These are phyloP conservation scores for Bambusicola thoracicus DNA, from an alignment of 2,113 vertebrate species.

Conservation along the genomic window DNA sequence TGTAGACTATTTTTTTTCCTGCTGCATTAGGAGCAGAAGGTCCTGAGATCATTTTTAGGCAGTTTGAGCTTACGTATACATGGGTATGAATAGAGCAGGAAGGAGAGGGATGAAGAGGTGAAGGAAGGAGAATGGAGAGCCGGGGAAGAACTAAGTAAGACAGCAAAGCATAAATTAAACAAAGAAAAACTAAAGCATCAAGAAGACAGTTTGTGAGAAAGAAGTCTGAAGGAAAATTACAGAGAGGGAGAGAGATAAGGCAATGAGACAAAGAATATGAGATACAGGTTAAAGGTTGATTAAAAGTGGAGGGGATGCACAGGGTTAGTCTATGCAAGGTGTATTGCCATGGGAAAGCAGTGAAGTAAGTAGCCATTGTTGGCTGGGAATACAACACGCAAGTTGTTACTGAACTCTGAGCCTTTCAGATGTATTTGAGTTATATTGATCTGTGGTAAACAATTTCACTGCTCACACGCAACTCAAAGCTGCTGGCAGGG, in stretches of 20 bases:
- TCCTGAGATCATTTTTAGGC: conserved; percentile 20
- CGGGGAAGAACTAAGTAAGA: not conserved
- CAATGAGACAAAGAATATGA: not conserved
- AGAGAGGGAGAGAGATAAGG: not conserved
- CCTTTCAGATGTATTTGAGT: not conserved
- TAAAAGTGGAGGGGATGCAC: not conserved
- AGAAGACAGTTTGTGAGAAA: not conserved
- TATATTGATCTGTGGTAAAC: conserved; percentile 5
- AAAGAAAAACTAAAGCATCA: not conserved
- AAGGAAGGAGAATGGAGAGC: not conserved
- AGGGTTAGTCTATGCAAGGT: not conserved
- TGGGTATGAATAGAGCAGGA: not conserved
- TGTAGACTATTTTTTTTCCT: not conserved
- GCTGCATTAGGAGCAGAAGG: not conserved
- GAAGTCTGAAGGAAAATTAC: not conserved
- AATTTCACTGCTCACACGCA: not conserved
- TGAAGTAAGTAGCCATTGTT: not conserved
- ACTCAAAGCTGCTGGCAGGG: not conserved
- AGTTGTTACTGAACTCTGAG: not conserved
- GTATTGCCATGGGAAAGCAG: not conserved
- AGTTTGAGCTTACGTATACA: not conserved
- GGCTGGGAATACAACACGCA: not conserved
- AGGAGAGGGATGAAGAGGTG: not conserved
- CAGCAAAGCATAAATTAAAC: not conserved
- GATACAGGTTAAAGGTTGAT: not conserved